These are phyloP conservation scores for Aegypius monachus DNA, from an alignment of 2,113 vertebrate genomes.

Conservation along the genomic window DNA sequence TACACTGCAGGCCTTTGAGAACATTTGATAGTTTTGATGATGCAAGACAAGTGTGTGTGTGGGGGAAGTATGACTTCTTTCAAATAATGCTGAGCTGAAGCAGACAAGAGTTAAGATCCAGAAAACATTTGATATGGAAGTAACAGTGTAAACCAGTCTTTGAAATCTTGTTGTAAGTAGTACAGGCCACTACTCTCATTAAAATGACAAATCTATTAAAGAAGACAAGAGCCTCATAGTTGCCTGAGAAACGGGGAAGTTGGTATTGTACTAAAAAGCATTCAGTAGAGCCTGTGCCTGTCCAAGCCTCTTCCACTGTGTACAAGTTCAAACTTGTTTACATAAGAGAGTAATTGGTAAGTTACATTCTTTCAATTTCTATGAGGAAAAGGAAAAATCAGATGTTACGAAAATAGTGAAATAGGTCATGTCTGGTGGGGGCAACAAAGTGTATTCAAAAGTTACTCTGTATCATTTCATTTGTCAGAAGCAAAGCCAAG, in stretches of 20 bases:
- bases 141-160: background rate
- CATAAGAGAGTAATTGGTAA: background rate
- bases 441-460: background rate
- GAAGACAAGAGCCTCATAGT: background rate
- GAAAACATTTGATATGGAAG: background rate
- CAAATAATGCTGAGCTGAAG: background rate
- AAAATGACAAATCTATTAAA: background rate
- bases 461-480: background rate
- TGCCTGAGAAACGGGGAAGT: background rate
- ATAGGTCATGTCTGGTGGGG: background rate
- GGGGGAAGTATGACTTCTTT: background rate
- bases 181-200: background rate
- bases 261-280: fast-evolving
- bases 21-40: background rate
- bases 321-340: background rate
- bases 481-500: background rate
- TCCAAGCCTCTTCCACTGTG: background rate
- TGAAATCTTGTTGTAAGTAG: background rate
- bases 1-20: background rate
- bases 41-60: background rate
- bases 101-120: background rate
- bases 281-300: background rate
- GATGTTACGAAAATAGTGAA: background rate
- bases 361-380: background rate
- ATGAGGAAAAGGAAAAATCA: background rate